These are phyloP conservation scores for Amphipoea lucens DNA, from an alignment of 2,888 invertebrate genomes.

Conservation along the genomic window DNA sequence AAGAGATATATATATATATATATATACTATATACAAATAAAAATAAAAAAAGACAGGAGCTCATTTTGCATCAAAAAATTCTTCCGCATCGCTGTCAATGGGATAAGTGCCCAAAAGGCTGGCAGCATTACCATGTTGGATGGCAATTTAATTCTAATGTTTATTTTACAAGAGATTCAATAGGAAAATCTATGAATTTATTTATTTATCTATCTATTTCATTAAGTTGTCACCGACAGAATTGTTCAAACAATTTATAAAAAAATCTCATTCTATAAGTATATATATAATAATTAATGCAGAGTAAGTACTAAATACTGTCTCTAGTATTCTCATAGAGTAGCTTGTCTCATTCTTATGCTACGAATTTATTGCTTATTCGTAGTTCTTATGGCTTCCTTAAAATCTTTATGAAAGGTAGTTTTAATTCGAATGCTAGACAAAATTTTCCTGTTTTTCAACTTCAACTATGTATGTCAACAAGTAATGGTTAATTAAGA, in stretches of 20 bases:
- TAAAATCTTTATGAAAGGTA: not conserved
- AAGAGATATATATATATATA: too few species aligned
- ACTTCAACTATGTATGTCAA: not conserved
- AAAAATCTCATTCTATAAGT: not conserved
- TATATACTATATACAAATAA: too few species aligned
- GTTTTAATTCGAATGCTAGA: not conserved
- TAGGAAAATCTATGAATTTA: not conserved
- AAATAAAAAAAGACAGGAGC: too few species aligned
- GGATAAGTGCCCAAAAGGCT: too few species aligned
- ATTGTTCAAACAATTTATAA: not conserved
- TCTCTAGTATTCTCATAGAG: not conserved
- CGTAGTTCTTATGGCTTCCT: too few species aligned
- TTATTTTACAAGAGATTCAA: not conserved
- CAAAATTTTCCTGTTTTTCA: not conserved
- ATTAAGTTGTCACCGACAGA: not conserved
- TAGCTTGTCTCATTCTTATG: not conserved
- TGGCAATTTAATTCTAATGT: not conserved
- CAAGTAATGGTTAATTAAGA: slow-evolving; percentile 22
- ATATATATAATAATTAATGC: not conserved
- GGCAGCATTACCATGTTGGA: too few species aligned
- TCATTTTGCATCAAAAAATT: too few species aligned
- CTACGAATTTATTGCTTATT: too few species aligned
- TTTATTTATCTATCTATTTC: too few species aligned
- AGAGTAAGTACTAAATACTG: not conserved
- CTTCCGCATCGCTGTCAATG: too few species aligned